Evolutionary conservation across 2,797 vertebrate species (phyloP).

Genomic region (Phoeniculus purpureus): DNA sequence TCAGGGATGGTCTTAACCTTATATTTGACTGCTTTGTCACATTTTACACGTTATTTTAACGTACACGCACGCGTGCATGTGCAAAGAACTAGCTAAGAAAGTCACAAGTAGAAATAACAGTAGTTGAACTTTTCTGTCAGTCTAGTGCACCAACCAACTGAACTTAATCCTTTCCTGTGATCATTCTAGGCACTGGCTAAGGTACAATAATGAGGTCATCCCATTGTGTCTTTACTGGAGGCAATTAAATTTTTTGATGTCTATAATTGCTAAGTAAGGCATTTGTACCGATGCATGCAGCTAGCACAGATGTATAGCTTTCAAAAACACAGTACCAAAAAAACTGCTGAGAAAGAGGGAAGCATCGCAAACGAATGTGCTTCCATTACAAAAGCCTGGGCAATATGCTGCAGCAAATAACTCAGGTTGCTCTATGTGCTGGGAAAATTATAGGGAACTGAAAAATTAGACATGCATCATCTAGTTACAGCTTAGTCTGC

Average conservation of each 20-base stretch:
- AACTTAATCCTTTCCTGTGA: not conserved
- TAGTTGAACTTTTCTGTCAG: not conserved
- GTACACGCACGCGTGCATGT: not conserved
- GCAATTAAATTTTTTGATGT: not conserved
- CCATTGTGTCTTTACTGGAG: not conserved
- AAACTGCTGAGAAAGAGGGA: not conserved
- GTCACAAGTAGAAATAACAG: not conserved
- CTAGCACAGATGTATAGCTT: not conserved
- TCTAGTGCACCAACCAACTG: not conserved
- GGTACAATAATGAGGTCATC: not conserved
- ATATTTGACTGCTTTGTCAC: not conserved
- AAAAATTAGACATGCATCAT: slow-evolving; percentile 60
- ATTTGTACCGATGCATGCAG: not conserved
- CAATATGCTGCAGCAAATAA: slow-evolving; percentile 16
- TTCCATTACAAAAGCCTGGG: not conserved
- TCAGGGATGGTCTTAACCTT: not conserved
- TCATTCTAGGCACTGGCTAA: not conserved
- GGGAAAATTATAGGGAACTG: slow-evolving; percentile 54
- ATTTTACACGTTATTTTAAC: not conserved
- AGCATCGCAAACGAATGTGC: not conserved
- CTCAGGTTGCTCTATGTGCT: slow-evolving; percentile 49
- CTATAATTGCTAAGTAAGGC: not conserved
- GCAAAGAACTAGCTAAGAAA: not conserved
- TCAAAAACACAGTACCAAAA: not conserved
- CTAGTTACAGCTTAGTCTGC: slow-evolving; percentile 32